Conservation (phyloP, 2,797 vertebrate species). For the Staurois parvus region DNA sequence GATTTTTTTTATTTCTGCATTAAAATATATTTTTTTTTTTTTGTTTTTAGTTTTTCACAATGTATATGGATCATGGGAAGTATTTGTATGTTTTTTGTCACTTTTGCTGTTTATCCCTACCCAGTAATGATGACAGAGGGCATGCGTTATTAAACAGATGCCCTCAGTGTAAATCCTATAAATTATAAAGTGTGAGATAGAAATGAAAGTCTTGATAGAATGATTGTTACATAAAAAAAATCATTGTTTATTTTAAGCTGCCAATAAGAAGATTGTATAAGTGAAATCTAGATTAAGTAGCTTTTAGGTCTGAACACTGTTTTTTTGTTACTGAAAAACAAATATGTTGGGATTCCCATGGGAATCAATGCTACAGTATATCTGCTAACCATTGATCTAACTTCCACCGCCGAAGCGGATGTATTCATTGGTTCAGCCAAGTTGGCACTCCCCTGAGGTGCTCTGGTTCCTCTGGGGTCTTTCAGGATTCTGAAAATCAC, state of each 20-base stretch:
- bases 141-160: background rate
- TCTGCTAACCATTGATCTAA: background rate
- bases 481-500: background rate
- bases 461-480: background rate
- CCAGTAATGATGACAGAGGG: background rate
- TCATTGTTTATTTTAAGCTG: background rate
- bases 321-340: background rate
- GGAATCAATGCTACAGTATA: background rate
- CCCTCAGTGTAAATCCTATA: too few relatives aligned
- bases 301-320: background rate
- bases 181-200: background rate
- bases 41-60: background rate
- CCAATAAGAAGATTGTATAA: background rate
- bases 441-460: background rate
- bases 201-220: background rate
- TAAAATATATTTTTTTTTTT: background rate
- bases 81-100: background rate
- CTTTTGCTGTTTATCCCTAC: too few relatives aligned
- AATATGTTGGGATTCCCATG: background rate
- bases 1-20: background rate
- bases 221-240: background rate
- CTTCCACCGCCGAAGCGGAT: background rate
- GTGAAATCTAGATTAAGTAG: background rate
- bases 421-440: background rate
- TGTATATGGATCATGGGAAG: background rate